phyloP scores from a whole-genome alignment of 2,113 vertebrate species.

The Mesocricetus auratus region DNA sequence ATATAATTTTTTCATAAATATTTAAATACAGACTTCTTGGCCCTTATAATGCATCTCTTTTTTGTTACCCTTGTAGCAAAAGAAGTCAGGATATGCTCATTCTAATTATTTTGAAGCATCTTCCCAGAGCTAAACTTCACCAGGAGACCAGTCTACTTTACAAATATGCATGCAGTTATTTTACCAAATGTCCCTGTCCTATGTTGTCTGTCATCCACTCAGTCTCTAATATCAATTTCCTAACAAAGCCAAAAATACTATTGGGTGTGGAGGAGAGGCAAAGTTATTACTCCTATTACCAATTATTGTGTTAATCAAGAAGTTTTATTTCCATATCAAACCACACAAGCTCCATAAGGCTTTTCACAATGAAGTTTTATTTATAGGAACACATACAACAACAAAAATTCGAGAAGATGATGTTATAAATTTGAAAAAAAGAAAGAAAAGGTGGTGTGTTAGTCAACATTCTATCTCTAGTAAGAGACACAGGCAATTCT shows the following conservation, averaged over 20 bases:
- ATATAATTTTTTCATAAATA: neutral
- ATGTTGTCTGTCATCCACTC: neutral
- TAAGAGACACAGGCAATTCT: neutral
- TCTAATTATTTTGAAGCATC: neutral
- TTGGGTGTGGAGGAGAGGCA: neutral
- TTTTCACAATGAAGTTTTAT: neutral
- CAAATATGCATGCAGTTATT: neutral
- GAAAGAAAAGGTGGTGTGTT: neutral
- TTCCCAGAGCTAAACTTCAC: neutral
- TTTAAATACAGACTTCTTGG: too few species aligned
- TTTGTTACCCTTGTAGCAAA: neutral
- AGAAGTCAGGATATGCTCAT: neutral
- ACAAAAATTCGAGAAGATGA: neutral
- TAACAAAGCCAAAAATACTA: neutral
- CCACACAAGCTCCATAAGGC: neutral
- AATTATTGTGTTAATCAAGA: neutral
- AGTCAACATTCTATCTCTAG: neutral
- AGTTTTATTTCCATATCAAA: slow-evolving; percentile 29
- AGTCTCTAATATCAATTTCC: neutral
- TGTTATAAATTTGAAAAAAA: neutral
- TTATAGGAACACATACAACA: neutral
- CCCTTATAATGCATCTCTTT: neutral
- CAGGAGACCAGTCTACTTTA: neutral
- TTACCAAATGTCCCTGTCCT: neutral
- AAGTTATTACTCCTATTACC: neutral